These are phyloP conservation scores for Calosoma granatense DNA, from an alignment of 1,140 invertebrate genomes.

Conservation along the genomic window DNA sequence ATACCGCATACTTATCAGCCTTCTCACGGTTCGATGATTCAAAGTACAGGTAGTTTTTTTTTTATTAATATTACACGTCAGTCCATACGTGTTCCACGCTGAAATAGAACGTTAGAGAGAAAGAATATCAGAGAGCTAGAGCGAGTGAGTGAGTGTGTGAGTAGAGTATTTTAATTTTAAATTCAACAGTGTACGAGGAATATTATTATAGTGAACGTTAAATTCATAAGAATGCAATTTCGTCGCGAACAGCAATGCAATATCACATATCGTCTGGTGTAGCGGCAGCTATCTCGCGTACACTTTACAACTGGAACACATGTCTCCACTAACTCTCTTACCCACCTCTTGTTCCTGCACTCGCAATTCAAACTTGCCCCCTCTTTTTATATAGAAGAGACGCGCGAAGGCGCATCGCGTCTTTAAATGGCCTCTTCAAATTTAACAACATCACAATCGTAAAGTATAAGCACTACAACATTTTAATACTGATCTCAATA, in stretches of 20 bases:
- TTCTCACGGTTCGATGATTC: too few species aligned
- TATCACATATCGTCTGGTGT: background rate
- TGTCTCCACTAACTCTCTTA: conserved; percentile 6
- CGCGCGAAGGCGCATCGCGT: background rate
- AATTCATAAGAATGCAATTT: conserved; percentile 8
- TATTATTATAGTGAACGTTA: background rate
- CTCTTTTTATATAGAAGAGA: background rate
- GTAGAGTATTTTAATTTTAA: background rate
- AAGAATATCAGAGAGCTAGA: too few species aligned
- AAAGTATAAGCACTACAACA: background rate
- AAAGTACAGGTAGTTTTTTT: too few species aligned
- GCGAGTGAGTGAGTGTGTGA: too few species aligned
- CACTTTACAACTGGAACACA: conserved; percentile 5
- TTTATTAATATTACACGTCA: too few species aligned
- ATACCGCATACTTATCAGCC: too few species aligned
- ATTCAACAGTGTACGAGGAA: background rate
- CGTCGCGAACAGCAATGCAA: background rate
- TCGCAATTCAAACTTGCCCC: too few species aligned
- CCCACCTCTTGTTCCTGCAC: background rate
- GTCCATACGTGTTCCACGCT: too few species aligned
- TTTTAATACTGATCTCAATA: conserved; percentile 6
- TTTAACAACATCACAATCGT: conserved; percentile 6
- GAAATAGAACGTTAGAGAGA: too few species aligned
- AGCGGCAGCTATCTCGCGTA: background rate
- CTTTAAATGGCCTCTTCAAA: conserved; percentile 5